These are phyloP conservation scores for Ethmia dodecea DNA, from an alignment of 2,888 invertebrate species.

Conservation along the genomic window DNA sequence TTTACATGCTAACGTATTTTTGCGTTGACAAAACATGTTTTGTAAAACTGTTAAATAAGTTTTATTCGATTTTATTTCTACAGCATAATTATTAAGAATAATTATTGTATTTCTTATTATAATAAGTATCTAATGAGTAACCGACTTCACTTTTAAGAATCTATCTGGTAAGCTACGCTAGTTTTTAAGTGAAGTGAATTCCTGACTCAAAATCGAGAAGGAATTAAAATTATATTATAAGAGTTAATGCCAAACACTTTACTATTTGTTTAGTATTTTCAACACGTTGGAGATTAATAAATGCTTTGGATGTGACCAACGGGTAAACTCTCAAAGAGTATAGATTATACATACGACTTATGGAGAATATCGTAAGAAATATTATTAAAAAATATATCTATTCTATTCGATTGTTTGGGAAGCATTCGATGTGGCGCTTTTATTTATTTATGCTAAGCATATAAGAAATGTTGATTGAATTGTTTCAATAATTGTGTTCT, in stretches of 20 bases:
- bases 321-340: slow-evolving; percentile 50
- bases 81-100: no score
- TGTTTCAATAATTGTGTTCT: not conserved
- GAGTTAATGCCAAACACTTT: no score
- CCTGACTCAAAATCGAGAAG: no score
- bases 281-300: slow-evolving; percentile 27
- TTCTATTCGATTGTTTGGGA: not conserved
- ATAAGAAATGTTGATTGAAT: slow-evolving; percentile 1
- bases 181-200: not conserved
- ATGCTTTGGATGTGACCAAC: slow-evolving; percentile 49
- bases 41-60: no score
- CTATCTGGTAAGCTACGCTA: not conserved
- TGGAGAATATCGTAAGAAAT: not conserved
- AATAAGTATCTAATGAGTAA: no score
- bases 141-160: no score
- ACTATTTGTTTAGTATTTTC: not conserved
- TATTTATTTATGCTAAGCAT: slow-evolving; percentile 8
- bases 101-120: no score
- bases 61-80: no score
- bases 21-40: no score
- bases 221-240: no score
- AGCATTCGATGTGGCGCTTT: slow-evolving; percentile 1
- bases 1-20: no score
- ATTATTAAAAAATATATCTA: not conserved
- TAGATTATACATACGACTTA: slow-evolving; percentile 18